Conservation (phyloP, 2,888 invertebrate species). For the Lampropteryx suffumata region DNA sequence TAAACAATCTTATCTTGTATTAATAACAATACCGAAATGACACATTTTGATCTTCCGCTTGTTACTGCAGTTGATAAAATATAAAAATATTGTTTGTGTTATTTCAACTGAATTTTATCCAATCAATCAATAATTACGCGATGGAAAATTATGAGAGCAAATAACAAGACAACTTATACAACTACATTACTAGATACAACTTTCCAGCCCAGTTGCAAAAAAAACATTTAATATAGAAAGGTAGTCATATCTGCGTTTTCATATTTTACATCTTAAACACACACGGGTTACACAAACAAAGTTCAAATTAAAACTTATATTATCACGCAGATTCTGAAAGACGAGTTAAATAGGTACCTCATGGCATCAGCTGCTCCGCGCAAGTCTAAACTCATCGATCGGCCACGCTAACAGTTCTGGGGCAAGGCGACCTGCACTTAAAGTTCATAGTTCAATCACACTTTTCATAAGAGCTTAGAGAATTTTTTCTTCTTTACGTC, state of each 20-base stretch:
- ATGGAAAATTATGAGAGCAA: no score
- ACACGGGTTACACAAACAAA: neutral
- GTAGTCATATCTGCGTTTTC: no score
- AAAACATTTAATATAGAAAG: no score
- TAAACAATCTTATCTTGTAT: conserved; percentile 36
- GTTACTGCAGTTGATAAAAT: conserved; percentile 24
- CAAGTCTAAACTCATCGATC: conserved; percentile 28
- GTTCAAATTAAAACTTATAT: neutral
- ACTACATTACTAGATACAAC: no score
- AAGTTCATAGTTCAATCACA: conserved; percentile 25
- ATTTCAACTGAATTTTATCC: neutral
- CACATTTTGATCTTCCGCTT: conserved; percentile 36
- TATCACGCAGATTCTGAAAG: neutral
- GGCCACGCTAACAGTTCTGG: conserved; percentile 18
- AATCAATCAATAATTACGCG: neutral
- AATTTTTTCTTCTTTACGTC: neutral
- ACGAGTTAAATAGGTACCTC: conserved; percentile 1
- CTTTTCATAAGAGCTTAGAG: conserved; percentile 4
- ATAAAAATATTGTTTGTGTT: neutral
- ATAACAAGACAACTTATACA: no score
- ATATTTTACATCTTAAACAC: conserved; percentile 1
- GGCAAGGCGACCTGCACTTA: conserved; percentile 18
- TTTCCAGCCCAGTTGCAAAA: no score
- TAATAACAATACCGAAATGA: conserved; percentile 34
- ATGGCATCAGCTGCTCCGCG: conserved; percentile 25